Percentiles rank a stretch among this genome's conserved stretches.
Evolutionary conservation across 2,113 vertebrate species (phyloP).

Genomic region (Pipra filicauda): DNA sequence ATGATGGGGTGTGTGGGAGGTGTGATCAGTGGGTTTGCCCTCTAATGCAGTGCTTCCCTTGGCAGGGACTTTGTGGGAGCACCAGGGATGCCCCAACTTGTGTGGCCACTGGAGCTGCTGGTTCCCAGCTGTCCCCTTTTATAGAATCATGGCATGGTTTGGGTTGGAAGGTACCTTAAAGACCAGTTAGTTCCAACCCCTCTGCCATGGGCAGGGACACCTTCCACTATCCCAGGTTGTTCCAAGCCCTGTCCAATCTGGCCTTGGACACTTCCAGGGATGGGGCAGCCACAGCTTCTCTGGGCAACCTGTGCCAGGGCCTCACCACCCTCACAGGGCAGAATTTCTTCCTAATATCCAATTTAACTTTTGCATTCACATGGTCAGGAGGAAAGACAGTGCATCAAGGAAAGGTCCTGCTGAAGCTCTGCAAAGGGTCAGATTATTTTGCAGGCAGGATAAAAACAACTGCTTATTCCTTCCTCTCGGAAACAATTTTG

Average conservation of each 20-base stretch:
- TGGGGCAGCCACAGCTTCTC: background rate
- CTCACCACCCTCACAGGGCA: background rate
- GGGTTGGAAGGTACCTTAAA: background rate
- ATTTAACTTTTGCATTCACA: background rate
- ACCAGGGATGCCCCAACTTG: background rate
- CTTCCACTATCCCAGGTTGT: background rate
- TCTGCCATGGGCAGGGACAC: background rate
- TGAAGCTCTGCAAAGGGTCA: background rate
- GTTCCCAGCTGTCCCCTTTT: background rate
- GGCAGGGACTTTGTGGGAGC: rapidly evolving
- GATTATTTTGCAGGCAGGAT: slow-evolving; percentile 16
- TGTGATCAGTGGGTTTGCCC: background rate
- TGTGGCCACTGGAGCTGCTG: background rate
- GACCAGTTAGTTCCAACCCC: background rate
- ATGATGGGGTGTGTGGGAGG: background rate
- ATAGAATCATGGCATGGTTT: background rate
- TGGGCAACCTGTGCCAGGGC: background rate
- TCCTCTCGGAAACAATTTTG: background rate
- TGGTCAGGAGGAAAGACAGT: rapidly evolving
- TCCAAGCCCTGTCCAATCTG: background rate
- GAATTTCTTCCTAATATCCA: background rate
- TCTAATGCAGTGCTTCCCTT: background rate
- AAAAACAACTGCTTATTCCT: background rate
- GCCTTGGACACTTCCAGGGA: background rate
- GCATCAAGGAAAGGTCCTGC: background rate